These are phyloP conservation scores for Campoletis sonorensis DNA, from an alignment of 1,140 invertebrate species.

Conservation along the genomic window DNA sequence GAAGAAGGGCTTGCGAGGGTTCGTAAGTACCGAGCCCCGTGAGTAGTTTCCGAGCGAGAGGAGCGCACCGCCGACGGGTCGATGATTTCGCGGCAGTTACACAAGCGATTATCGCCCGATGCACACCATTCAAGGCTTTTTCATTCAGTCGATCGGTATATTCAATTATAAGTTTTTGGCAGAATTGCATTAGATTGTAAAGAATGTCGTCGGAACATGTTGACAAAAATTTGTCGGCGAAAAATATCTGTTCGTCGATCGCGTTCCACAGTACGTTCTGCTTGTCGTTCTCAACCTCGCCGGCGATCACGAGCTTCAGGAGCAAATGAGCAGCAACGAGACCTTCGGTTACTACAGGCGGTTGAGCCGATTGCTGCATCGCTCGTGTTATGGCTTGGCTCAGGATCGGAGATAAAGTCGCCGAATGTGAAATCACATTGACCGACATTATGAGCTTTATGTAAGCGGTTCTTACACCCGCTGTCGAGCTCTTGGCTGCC, in stretches of 20 bases:
- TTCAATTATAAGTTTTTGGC: conserved; percentile 81
- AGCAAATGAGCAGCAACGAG: conserved; percentile 86
- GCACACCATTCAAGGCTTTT: conserved; percentile 75
- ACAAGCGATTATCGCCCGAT: conserved; percentile 81
- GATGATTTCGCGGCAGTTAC: conserved; percentile 75
- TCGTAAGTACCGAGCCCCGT: conserved; percentile 65
- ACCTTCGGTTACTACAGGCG: conserved; percentile 85
- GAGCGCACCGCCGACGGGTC: conserved; percentile 65
- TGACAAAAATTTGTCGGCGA: conserved; percentile 88
- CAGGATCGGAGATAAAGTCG: conserved; percentile 66
- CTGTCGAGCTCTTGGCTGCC: conserved; percentile 86
- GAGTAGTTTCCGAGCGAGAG: conserved; percentile 67
- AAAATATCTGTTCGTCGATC: conserved; percentile 87
- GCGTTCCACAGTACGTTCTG: conserved; percentile 82
- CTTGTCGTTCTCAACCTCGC: conserved; percentile 78
- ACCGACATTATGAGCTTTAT: conserved; percentile 68
- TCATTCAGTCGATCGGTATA: conserved; percentile 79
- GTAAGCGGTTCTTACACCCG: conserved; percentile 87
- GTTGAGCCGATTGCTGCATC: conserved; percentile 75
- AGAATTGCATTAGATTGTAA: conserved; percentile 80
- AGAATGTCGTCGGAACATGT: conserved; percentile 83
- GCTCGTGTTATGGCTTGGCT: conserved; percentile 67
- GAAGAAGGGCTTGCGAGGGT: conserved; percentile 77
- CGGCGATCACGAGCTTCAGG: conserved; percentile 79
- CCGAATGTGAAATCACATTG: conserved; percentile 57